Percentiles rank a stretch among this genome's conserved stretches.
phyloP scores from a whole-genome alignment of 2,888 invertebrate genomes.

The Boloria euphrosyne region DNA sequence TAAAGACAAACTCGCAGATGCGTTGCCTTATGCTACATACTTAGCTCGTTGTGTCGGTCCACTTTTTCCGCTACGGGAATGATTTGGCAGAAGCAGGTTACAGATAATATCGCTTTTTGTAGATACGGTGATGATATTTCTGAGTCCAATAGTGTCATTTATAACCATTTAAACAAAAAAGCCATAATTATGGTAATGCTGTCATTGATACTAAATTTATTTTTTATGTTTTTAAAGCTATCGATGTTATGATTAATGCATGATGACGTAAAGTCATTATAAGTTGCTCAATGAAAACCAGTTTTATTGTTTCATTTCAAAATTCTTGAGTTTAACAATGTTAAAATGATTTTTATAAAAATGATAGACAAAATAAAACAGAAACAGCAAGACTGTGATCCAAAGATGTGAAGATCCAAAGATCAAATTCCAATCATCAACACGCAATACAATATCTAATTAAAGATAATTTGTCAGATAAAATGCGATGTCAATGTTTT shows the following conservation, averaged over 20 bases:
- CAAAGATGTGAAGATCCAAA: too few species aligned
- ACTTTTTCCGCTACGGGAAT: slow-evolving; percentile 60
- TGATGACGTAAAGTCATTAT: slow-evolving; percentile 16
- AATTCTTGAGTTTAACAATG: slow-evolving; percentile 14
- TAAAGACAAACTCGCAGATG: slow-evolving; percentile 18
- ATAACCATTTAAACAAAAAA: slow-evolving; percentile 54
- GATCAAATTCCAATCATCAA: not conserved
- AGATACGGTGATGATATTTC: slow-evolving; percentile 51
- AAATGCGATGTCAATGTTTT: slow-evolving; percentile 2
- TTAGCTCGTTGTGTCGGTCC: slow-evolving; percentile 41
- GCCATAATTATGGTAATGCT: slow-evolving; percentile 57
- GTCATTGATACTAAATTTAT: slow-evolving; percentile 31
- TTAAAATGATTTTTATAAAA: slow-evolving; percentile 5
- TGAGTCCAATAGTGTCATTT: slow-evolving; percentile 63
- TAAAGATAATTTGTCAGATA: not conserved
- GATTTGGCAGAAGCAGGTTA: slow-evolving; percentile 57
- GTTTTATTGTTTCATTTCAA: not conserved
- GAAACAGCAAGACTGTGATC: not conserved
- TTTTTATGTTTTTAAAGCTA: slow-evolving; percentile 19
- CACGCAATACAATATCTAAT: not conserved
- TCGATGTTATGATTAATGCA: slow-evolving; percentile 32
- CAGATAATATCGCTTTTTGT: slow-evolving; percentile 53
- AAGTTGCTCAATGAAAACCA: slow-evolving; percentile 15
- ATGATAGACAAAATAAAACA: not conserved
- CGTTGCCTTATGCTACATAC: slow-evolving; percentile 20